Base-by-base conservation (phyloP, 2,113 vertebrate species). In the Nipponia nippon region DNA sequence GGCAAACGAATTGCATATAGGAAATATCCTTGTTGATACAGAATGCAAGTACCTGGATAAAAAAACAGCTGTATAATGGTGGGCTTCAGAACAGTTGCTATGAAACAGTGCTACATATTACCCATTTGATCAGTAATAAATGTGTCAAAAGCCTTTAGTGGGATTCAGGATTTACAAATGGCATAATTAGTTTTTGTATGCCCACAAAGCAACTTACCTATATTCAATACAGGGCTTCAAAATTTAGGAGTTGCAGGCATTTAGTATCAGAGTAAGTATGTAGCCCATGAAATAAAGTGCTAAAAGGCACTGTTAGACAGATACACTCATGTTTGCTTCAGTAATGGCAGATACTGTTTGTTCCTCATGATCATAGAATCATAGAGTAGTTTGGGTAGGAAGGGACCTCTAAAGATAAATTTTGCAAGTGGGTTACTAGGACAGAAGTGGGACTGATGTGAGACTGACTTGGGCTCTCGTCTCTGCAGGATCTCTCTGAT, bases 21-120 rank as follows among this genome's bases (percentile, higher is more conserved):
- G 38, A 91, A 91, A 56, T 52, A 58, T 6, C 47, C 20, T 50
- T 58, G 25, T 67, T 91, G 19, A 53, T 87, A 55, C 4, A 83
- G 9, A 77, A 89, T 12, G 9, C 10, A 58, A 69, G 9, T 55
- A 59, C 6, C 25, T 50, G n/a, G 11, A 49, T 55, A 49, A 72
- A 78, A 87, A 34, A 0, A 0, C 29, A 83, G 5, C 13, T 53
- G 10, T 53, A 40, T 55, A 62, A 63, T 27, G 2, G 36, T 34
- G n/a, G 34, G 10, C 29, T 70, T 69, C 36, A 1, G 10, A 30
- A 53, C 1, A 47, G 19, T 23, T 78, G 34, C 8, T 78, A 10
- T 63, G 21, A 87, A 84, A 65, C 19, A 8, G 8, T 42, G 8
- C 36, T 85, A 16, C 26, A 13, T 30, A 34, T 67, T 72, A 36